These are phyloP conservation scores for Clivina fossor DNA, from an alignment of 2,888 invertebrate genomes.

Conservation along the genomic window DNA sequence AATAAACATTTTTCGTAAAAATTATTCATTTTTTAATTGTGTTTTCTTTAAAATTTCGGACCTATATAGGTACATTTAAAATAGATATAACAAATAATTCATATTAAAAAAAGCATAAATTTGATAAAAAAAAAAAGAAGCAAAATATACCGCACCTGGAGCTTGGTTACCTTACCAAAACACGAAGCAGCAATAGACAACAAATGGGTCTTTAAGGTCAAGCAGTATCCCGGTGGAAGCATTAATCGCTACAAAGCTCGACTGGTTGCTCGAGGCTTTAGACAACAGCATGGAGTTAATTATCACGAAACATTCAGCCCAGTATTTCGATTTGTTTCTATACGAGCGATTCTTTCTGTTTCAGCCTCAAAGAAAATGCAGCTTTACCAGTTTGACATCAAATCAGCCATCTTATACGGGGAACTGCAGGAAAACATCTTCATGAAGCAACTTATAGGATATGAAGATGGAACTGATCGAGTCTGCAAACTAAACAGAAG, in stretches of 20 bases:
- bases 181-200: constrained; percentile 1
- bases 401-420: constrained; percentile 44
- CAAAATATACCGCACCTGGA: too few species aligned
- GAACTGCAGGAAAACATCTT: constrained; percentile 44
- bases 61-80: too few species aligned
- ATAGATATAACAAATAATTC: too few species aligned
- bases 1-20: too few species aligned
- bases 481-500: constrained; percentile 44
- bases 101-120: too few species aligned
- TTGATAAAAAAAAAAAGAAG: too few species aligned
- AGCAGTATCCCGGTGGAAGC: constrained; percentile 32
- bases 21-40: too few species aligned
- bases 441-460: constrained; percentile 47
- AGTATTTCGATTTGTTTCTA: constrained; percentile 42
- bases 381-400: constrained; percentile 43
- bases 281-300: constrained; percentile 40
- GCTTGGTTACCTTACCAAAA: neutral
- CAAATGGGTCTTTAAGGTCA: constrained; percentile 19
- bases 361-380: constrained; percentile 38
- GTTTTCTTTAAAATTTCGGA: too few species aligned
- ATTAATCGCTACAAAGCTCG: constrained; percentile 40
- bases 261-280: constrained; percentile 39
- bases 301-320: constrained; percentile 45
- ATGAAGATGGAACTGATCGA: constrained; percentile 39
- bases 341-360: constrained; percentile 41